phyloP scores from a whole-genome alignment of 2,888 invertebrate genomes.

The Neoascia interrupta region DNA sequence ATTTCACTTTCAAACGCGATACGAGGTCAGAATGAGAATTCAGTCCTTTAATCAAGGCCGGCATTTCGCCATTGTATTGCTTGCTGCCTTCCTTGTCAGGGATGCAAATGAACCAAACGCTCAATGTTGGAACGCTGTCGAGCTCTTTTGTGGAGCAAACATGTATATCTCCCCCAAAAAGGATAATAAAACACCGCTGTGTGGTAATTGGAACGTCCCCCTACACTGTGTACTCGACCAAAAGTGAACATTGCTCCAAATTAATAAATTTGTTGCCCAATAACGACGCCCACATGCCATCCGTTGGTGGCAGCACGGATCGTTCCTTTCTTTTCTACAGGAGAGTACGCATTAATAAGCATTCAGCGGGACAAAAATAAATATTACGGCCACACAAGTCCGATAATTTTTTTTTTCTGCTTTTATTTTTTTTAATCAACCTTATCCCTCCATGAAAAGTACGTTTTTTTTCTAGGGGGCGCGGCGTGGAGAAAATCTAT shows the following conservation, averaged over 20 bases:
- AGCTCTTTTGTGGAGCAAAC: background rate
- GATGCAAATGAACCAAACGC: constrained; percentile 53
- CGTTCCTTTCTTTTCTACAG: constrained; percentile 1
- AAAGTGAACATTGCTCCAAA: constrained; percentile 65
- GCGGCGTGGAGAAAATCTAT: too few relatives aligned
- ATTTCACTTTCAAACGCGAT: constrained; percentile 44
- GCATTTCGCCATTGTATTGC: constrained; percentile 29
- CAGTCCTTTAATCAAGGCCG: constrained; percentile 51
- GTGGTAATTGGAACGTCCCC: constrained; percentile 58
- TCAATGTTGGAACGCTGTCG: too few relatives aligned
- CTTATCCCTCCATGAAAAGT: too few relatives aligned
- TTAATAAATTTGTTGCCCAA: constrained; percentile 64
- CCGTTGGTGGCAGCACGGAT: constrained; percentile 12
- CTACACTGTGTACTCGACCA: constrained; percentile 47
- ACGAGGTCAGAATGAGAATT: constrained; percentile 52
- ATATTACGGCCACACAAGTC: constrained; percentile 45
- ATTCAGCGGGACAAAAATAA: constrained; percentile 38
- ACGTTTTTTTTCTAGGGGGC: constrained; percentile 9
- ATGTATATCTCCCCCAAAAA: constrained; percentile 28
- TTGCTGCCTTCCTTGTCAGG: constrained; percentile 15
- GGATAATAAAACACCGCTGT: constrained; percentile 63
- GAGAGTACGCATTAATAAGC: constrained; percentile 36
- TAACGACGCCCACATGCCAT: constrained; percentile 63
- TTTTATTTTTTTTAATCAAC: background rate
- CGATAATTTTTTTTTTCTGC: constrained; percentile 24